Conservation (phyloP, 2,888 invertebrate species). For the Bibio marci region DNA sequence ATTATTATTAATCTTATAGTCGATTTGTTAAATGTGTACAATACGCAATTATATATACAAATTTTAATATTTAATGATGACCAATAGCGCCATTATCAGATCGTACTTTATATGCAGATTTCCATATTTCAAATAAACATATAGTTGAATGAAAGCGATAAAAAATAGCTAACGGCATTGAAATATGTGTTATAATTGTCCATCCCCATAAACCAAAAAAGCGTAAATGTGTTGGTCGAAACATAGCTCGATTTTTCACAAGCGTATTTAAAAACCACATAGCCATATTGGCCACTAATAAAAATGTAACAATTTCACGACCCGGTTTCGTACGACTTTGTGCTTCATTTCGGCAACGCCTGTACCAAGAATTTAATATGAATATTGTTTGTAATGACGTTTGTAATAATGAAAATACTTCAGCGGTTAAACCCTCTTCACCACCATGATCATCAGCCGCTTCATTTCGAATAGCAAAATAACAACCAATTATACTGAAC, state of each 20-base stretch:
- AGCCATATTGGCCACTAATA: slow-evolving; percentile 65
- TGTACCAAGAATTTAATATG: slow-evolving; percentile 56
- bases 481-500: slow-evolving; percentile 62
- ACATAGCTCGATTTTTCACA: slow-evolving; percentile 68
- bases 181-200: slow-evolving; percentile 80
- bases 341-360: slow-evolving; percentile 51
- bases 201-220: slow-evolving; percentile 82
- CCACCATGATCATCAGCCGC: slow-evolving; percentile 26
- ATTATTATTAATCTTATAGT: too few relatives aligned
- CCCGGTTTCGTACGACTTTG: slow-evolving; percentile 64
- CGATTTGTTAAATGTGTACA: too few relatives aligned
- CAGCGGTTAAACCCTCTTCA: slow-evolving; percentile 48
- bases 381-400: slow-evolving; percentile 66
- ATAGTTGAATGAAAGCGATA: slow-evolving; percentile 85
- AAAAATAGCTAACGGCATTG: slow-evolving; percentile 78
- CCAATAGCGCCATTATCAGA: too few relatives aligned
- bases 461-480: slow-evolving; percentile 33
- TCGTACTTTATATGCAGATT: slow-evolving; percentile 60
- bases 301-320: slow-evolving; percentile 68
- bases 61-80: too few relatives aligned
- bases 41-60: too few relatives aligned
- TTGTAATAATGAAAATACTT: slow-evolving; percentile 56
- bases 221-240: slow-evolving; percentile 60
- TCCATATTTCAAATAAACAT: slow-evolving; percentile 86
- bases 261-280: slow-evolving; percentile 76